Conservation (phyloP, 2,113 vertebrate genomes). For the Dipodomys ordii region DNA sequence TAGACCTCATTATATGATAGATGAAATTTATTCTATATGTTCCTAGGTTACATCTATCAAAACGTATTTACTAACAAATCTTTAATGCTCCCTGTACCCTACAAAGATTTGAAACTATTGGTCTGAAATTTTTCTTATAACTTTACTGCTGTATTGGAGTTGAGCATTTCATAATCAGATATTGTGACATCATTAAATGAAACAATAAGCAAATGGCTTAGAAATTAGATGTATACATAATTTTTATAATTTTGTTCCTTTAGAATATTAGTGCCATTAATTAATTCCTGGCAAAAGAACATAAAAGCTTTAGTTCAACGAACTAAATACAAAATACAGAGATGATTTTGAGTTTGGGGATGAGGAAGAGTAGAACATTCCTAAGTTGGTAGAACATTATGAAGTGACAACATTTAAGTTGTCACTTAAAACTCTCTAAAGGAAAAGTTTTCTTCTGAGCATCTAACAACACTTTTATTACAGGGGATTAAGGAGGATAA, state of each 20-base stretch:
- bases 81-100: neutral
- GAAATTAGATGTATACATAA: slow-evolving; percentile 3
- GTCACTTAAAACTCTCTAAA: neutral
- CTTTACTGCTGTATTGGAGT: neutral
- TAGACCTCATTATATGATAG: neutral
- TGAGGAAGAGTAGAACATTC: neutral
- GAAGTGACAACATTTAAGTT: neutral
- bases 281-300: neutral
- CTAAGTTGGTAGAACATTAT: no score
- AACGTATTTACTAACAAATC: slow-evolving; percentile 25
- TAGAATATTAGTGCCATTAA: neutral
- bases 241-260: neutral
- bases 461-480: neutral
- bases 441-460: neutral
- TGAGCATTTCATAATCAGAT: neutral
- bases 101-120: slow-evolving; percentile 20
- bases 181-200: neutral
- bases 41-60: neutral
- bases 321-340: neutral
- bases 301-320: neutral
- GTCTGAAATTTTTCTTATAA: neutral
- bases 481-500: neutral
- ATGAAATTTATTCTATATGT: neutral
- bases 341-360: neutral
- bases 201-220: neutral